Evolutionary conservation across 2,113 vertebrate genomes (phyloP).

Genomic region (Chaenogobius annularis): DNA sequence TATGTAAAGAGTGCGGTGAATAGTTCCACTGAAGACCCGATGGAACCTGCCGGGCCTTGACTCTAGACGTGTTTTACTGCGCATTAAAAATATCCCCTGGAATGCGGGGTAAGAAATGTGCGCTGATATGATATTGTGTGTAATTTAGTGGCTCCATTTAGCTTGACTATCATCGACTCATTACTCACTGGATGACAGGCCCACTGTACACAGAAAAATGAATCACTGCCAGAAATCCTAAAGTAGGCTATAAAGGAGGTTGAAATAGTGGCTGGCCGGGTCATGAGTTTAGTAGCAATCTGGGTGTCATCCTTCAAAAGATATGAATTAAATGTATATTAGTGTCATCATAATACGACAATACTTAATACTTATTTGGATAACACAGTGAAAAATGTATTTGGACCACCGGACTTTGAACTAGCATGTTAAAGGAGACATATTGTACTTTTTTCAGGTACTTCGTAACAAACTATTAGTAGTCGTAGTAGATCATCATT

Average conservation of each 20-base stretch:
- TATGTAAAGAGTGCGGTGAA: conserved; percentile 60
- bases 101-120: conserved; percentile 47
- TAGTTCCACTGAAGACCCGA: conserved; percentile 43
- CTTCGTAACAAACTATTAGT: no score
- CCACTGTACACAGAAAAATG: not conserved
- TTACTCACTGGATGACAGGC: not conserved
- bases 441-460: no score
- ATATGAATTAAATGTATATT: no score
- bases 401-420: no score
- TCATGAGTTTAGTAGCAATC: not conserved
- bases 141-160: conserved; percentile 16
- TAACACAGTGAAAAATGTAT: no score
- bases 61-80: conserved; percentile 43
- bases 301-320: not conserved
- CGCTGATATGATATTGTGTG: conserved; percentile 22
- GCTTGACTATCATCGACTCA: conserved; percentile 14
- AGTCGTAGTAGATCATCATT: no score
- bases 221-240: not conserved
- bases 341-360: no score
- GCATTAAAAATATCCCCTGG: conserved; percentile 52
- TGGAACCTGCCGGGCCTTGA: conserved; percentile 49
- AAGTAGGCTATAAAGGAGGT: not conserved
- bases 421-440: no score
- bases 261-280: not conserved
- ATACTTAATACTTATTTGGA: no score